Conservation (phyloP, 1,140 invertebrate species). For the Drosophila nebulosa region DNA sequence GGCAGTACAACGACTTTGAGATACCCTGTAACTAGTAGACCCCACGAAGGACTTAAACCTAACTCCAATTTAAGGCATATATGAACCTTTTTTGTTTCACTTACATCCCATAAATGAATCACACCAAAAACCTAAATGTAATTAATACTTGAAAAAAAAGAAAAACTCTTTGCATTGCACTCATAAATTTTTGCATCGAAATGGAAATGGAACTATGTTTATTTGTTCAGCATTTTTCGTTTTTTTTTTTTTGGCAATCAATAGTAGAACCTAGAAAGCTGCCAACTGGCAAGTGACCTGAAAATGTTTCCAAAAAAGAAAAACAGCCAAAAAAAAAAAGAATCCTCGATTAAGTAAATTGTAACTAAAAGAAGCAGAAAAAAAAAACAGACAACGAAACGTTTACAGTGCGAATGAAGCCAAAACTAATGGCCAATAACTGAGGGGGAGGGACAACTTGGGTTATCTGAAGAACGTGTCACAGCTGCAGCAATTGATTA, state of each 20-base stretch:
- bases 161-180: constrained; percentile 20
- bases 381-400: constrained; percentile 21
- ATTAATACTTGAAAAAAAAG: constrained; percentile 25
- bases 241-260: constrained; percentile 44
- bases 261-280: constrained; percentile 45
- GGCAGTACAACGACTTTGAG: neutral
- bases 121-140: constrained; percentile 12
- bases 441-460: constrained; percentile 9
- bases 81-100: no score
- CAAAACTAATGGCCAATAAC: constrained; percentile 40
- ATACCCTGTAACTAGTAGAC: no score
- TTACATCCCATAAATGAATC: no score
- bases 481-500: constrained; percentile 71
- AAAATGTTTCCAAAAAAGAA: constrained; percentile 59
- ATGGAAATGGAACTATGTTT: constrained; percentile 26
- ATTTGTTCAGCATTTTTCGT: constrained; percentile 20
- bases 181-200: constrained; percentile 14
- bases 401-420: constrained; percentile 36
- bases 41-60: no score
- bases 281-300: constrained; percentile 71
- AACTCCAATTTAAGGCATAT: no score
- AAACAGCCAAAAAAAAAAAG: constrained; percentile 20
- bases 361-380: constrained; percentile 42
- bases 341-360: constrained; percentile 75
- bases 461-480: constrained; percentile 35